Conservation (phyloP, 1,140 invertebrate genomes). For the Pemphigus obesinymphae region DNA sequence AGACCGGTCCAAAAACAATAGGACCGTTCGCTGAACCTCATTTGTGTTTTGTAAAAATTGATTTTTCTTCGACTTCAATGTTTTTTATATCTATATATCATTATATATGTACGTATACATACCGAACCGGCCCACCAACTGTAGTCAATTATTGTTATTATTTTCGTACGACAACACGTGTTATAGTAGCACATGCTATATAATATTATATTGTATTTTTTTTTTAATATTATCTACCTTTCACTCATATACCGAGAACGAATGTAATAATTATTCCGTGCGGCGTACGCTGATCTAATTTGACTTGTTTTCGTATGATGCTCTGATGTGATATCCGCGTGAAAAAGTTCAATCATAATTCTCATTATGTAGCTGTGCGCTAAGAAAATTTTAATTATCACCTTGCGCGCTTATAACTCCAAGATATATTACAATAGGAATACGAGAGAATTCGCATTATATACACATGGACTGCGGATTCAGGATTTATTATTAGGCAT, state of each 20-base stretch:
- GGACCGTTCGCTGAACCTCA: background rate
- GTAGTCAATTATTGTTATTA: background rate
- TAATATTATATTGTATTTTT: background rate
- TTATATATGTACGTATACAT: background rate
- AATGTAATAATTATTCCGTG: background rate
- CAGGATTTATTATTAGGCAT: too few relatives aligned
- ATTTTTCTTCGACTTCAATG: background rate
- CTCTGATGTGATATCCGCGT: background rate
- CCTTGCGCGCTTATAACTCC: background rate
- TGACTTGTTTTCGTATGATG: background rate
- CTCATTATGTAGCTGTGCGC: conserved; percentile 1
- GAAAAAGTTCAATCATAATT: conserved; percentile 9
- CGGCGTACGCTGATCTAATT: background rate
- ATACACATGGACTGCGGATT: background rate
- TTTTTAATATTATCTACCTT: conserved; percentile 16
- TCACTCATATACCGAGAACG: background rate
- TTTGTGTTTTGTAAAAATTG: background rate
- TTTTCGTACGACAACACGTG: background rate
- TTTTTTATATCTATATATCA: background rate
- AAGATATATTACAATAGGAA: background rate
- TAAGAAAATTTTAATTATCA: background rate
- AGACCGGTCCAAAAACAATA: conserved; percentile 16
- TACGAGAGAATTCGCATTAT: background rate
- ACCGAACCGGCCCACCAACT: background rate
- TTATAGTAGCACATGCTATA: background rate